Conservation (phyloP, 2,888 invertebrate genomes). For the Limnephilus marmoratus region DNA sequence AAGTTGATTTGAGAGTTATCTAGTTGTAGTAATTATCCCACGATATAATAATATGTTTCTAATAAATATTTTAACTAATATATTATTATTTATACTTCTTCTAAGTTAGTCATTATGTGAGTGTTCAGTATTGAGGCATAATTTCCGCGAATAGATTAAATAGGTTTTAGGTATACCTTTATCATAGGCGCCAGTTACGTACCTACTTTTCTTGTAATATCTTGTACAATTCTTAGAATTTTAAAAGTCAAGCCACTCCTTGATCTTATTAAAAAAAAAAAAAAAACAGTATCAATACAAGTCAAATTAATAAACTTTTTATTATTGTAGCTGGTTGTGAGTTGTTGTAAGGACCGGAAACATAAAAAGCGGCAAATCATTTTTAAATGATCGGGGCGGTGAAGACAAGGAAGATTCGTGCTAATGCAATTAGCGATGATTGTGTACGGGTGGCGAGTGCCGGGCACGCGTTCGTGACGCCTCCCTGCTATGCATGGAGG, state of each 20-base stretch:
- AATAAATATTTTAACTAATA: too few species aligned
- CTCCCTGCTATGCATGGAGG: neutral
- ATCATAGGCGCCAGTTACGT: slow-evolving; percentile 10
- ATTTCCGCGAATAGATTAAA: slow-evolving; percentile 4
- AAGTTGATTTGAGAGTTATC: too few species aligned
- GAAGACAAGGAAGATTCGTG: neutral
- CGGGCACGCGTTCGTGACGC: slow-evolving; percentile 2
- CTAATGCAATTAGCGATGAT: slow-evolving; percentile 2
- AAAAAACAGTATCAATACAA: neutral
- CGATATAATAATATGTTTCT: too few species aligned
- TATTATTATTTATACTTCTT: neutral
- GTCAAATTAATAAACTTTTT: neutral
- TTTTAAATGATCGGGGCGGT: neutral
- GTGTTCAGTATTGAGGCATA: neutral
- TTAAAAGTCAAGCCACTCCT: neutral
- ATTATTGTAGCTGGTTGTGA: neutral
- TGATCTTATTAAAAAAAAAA: neutral
- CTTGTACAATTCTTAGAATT: neutral
- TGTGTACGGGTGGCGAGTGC: neutral
- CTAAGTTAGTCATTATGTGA: neutral
- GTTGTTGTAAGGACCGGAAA: neutral
- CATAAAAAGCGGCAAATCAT: neutral
- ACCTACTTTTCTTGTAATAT: neutral
- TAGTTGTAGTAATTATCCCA: too few species aligned
- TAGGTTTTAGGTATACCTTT: neutral